These are phyloP conservation scores for Notocelia uddmanniana DNA, from an alignment of 2,888 invertebrate genomes.

Conservation along the genomic window DNA sequence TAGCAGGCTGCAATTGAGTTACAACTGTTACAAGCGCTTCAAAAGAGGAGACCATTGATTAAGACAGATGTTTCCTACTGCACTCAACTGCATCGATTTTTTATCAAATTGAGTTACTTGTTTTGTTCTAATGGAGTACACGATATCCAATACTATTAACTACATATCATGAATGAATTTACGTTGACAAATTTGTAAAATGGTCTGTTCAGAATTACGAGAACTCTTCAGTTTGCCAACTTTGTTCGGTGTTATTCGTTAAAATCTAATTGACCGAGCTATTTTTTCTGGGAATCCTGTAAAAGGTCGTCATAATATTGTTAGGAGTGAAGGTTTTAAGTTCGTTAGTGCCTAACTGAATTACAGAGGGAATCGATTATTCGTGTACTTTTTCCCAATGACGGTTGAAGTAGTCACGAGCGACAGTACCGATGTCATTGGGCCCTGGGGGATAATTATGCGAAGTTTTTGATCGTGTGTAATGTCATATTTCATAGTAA, in stretches of 20 bases:
- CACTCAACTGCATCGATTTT: not conserved
- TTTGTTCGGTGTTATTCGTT: conserved; percentile 6
- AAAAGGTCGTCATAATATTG: conserved; percentile 22
- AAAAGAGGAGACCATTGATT: too few relatives aligned
- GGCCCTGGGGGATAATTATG: too few relatives aligned
- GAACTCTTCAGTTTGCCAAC: not conserved
- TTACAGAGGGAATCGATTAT: not conserved
- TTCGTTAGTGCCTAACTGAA: conserved; percentile 31
- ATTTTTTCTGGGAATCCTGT: not conserved
- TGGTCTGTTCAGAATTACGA: not conserved
- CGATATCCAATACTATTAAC: not conserved
- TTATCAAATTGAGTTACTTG: not conserved
- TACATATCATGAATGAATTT: not conserved
- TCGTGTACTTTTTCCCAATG: too few relatives aligned
- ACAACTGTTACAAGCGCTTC: too few relatives aligned
- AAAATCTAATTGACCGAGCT: conserved; percentile 8
- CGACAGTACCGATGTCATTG: too few relatives aligned
- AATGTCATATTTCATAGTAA: too few relatives aligned
- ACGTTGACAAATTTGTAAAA: not conserved
- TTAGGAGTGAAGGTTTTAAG: conserved; percentile 30
- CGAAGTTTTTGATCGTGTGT: too few relatives aligned
- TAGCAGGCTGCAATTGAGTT: too few relatives aligned
- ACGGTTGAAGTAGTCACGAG: too few relatives aligned
- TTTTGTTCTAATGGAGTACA: not conserved
- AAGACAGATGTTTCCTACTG: not conserved